Evolutionary conservation across 2,888 invertebrate species (phyloP).

Genomic region (Acholoe squamosa): DNA sequence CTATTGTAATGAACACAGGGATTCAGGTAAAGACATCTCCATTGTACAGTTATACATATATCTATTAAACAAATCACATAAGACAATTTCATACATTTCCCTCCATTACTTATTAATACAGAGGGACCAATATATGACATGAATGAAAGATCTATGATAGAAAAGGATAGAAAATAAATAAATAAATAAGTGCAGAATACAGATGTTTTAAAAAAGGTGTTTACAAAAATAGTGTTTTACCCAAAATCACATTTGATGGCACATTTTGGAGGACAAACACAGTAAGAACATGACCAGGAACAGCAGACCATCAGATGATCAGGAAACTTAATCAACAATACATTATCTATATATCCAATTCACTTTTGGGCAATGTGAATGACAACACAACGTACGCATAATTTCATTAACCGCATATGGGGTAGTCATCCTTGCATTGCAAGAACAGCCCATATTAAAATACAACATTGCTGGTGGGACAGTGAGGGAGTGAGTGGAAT

Average conservation of each 20-base stretch:
- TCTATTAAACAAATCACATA: too few relatives aligned
- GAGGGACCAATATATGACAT: neutral
- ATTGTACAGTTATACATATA: neutral
- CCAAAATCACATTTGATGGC: slow-evolving; percentile 13
- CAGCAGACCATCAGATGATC: neutral
- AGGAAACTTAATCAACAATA: neutral
- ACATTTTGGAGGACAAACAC: slow-evolving; percentile 18
- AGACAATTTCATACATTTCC: neutral
- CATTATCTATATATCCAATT: neutral
- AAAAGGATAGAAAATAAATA: neutral
- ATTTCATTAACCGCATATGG: neutral
- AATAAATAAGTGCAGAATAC: neutral
- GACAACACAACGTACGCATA: neutral
- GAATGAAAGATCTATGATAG: neutral
- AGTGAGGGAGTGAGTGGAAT: neutral
- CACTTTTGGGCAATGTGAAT: neutral
- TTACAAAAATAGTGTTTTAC: slow-evolving; percentile 3
- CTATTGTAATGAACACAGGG: neutral
- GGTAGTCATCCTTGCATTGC: too few relatives aligned
- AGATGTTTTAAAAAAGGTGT: neutral
- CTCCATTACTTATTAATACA: neutral
- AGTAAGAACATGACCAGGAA: slow-evolving; percentile 2
- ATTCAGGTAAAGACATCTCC: neutral
- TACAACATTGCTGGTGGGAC: neutral
- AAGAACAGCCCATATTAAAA: neutral